Percentiles rank a stretch among this genome's conserved stretches.
Evolutionary conservation across 30 jellyfish, hydroid and myxozoan species (phyloP).

Genomic region (Mastigias papua): DNA sequence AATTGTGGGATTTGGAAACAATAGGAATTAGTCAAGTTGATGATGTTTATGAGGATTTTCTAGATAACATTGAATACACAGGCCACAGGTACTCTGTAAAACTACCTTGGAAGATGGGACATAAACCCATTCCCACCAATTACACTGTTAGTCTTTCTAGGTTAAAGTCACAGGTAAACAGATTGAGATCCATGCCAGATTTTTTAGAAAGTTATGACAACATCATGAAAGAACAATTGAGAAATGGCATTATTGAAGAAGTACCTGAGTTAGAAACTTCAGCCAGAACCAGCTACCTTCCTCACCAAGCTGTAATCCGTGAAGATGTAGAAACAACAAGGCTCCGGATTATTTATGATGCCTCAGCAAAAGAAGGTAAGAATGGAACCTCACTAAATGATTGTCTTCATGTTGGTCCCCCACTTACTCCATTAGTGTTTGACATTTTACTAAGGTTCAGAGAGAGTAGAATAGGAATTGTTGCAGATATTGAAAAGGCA

Average conservation of each 20-base stretch:
- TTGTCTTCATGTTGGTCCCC: neutral
- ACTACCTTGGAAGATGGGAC: neutral
- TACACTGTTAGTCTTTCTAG: neutral
- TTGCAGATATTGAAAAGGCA: neutral
- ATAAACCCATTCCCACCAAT: neutral
- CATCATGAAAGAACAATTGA: neutral
- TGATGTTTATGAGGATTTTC: neutral
- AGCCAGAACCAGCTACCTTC: neutral
- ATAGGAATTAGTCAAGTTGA: neutral
- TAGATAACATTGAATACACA: neutral
- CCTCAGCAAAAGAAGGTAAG: neutral
- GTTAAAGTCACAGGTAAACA: neutral
- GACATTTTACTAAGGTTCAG: neutral
- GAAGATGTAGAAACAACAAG: neutral
- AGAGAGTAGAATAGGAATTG: neutral
- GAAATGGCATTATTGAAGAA: neutral
- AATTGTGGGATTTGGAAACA: slow-evolving; percentile 17
- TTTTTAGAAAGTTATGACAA: neutral
- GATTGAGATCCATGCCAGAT: neutral
- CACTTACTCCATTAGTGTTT: neutral
- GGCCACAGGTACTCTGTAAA: neutral
- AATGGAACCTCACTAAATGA: neutral
- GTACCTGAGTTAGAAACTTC: neutral
- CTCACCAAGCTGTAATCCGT: neutral
- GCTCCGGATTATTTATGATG: neutral